Evolutionary conservation across 2,113 vertebrate species (phyloP).

Genomic region (Callospermophilus lateralis): DNA sequence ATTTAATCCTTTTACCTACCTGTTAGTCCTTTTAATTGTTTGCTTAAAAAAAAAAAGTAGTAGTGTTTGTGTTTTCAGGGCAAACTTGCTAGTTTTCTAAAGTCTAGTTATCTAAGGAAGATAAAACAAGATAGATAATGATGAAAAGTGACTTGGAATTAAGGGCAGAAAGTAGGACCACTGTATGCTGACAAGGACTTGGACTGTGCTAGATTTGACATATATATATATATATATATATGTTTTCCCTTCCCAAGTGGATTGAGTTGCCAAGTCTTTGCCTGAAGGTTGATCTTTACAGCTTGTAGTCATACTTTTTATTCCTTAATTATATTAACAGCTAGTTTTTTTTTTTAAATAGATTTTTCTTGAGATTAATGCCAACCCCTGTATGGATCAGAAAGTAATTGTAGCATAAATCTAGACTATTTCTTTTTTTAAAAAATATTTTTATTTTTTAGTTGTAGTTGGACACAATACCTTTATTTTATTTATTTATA

Average conservation of each 20-base stretch:
- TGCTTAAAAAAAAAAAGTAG: not conserved
- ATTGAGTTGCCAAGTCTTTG: constrained; percentile 44
- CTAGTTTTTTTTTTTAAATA: constrained; percentile 47
- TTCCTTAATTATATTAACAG: constrained; percentile 60
- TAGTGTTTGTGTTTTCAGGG: constrained; percentile 51
- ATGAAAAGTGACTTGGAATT: constrained; percentile 18
- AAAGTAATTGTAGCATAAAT: constrained; percentile 63
- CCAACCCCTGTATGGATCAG: constrained; percentile 11
- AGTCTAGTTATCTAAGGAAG: constrained; percentile 4
- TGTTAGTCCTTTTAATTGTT: constrained; percentile 20
- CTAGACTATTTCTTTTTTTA: constrained; percentile 7
- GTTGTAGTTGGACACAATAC: no score
- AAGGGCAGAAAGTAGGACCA: not conserved
- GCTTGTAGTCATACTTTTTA: constrained; percentile 54
- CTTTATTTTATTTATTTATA: no score
- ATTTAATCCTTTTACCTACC: not conserved
- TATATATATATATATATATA: not conserved
- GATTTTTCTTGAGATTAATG: constrained; percentile 54
- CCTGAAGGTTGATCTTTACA: constrained; percentile 36
- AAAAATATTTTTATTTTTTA: no score
- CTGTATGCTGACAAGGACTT: not conserved
- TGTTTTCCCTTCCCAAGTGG: not conserved
- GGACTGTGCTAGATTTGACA: not conserved
- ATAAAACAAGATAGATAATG: not conserved
- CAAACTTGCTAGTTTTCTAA: not conserved